Evolutionary conservation across 2,888 invertebrate species (phyloP).

Genomic region (Atethmia centrago): DNA sequence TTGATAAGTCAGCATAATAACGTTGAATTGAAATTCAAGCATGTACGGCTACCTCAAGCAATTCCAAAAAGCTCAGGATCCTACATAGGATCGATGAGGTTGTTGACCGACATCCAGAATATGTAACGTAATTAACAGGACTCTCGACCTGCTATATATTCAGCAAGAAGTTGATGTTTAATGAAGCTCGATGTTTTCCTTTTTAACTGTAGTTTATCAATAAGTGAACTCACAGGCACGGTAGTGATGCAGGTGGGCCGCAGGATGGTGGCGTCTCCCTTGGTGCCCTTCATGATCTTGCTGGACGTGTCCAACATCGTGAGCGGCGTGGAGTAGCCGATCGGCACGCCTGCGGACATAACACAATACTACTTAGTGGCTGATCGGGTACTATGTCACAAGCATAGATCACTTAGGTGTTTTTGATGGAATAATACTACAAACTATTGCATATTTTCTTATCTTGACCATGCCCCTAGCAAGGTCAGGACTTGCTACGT

Average conservation of each 20-base stretch:
- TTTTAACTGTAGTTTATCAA: neutral
- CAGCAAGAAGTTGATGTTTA: neutral
- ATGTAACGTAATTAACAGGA: too few relatives aligned
- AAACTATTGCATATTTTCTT: neutral
- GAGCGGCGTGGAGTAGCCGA: constrained; percentile 98
- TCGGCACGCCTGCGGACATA: constrained; percentile 93
- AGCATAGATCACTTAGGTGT: neutral
- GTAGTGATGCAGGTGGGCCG: constrained; percentile 98
- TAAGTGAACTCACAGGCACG: constrained; percentile 94
- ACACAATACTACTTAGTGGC: neutral
- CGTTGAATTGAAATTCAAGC: too few relatives aligned
- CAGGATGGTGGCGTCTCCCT: constrained; percentile 97
- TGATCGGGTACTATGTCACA: neutral
- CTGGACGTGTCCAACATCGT: constrained; percentile 98
- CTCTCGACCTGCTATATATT: too few relatives aligned
- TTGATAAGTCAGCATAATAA: neutral
- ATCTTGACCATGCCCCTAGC: neutral
- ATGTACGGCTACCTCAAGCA: too few relatives aligned
- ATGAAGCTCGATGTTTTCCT: neutral
- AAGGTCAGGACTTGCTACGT: too few relatives aligned
- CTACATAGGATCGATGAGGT: too few relatives aligned
- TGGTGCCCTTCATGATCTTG: constrained; percentile 98
- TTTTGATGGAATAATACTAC: neutral
- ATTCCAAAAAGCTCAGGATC: too few relatives aligned
- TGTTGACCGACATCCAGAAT: too few relatives aligned